Percentiles rank a stretch among this genome's conserved stretches.
phyloP scores from a whole-genome alignment of 2,888 invertebrate species.

The Antheraea yamamai region DNA sequence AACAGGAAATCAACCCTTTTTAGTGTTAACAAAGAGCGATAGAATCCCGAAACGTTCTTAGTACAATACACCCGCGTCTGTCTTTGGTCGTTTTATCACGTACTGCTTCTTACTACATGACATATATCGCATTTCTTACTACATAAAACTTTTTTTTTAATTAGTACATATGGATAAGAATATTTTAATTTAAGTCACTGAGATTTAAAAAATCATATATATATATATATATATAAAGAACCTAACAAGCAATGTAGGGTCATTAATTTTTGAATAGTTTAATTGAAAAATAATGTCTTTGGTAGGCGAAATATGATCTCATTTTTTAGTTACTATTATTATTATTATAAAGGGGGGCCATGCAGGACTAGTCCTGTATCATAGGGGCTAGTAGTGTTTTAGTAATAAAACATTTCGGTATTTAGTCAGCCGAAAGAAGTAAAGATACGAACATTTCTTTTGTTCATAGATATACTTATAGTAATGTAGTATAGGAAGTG shows the following conservation, averaged over 20 bases:
- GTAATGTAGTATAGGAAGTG: no score
- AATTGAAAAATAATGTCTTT: neutral
- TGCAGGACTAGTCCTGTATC: no score
- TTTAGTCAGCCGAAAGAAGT: neutral
- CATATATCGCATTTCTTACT: neutral
- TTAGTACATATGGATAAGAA: no score
- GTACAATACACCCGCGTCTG: constrained; percentile 69
- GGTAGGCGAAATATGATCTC: neutral
- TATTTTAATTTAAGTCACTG: no score
- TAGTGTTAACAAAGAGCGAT: constrained; percentile 71
- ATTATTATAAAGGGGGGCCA: no score
- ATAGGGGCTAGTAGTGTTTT: no score
- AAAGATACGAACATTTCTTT: neutral
- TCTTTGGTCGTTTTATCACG: constrained; percentile 49
- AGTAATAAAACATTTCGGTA: neutral
- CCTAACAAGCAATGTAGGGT: no score
- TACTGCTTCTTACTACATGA: neutral
- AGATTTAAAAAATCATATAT: no score
- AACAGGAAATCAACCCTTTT: constrained; percentile 72
- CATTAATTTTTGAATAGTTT: neutral
- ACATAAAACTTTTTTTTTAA: neutral
- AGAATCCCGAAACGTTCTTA: constrained; percentile 69
- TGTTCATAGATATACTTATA: neutral
- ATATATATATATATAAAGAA: no score
- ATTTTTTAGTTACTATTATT: no score